Evolutionary conservation across 2,888 invertebrate genomes (phyloP).

Genomic region (Oscheius sp.): DNA sequence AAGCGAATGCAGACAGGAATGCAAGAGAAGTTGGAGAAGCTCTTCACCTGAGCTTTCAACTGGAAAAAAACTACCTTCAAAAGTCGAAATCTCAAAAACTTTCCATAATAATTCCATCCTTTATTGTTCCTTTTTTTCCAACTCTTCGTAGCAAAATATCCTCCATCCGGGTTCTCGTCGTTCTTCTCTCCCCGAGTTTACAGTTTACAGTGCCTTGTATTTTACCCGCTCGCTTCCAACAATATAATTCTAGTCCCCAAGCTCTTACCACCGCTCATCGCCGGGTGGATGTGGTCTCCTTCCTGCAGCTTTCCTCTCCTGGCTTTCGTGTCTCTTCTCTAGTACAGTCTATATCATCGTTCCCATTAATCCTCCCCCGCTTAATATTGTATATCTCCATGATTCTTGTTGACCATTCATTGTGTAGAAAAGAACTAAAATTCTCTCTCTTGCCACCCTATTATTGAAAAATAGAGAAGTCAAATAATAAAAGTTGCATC

Average conservation of each 20-base stretch:
- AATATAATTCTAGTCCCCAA: slow-evolving; percentile 20
- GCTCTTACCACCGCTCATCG: background rate
- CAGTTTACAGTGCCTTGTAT: slow-evolving; percentile 1
- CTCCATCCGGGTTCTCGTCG: slow-evolving; percentile 11
- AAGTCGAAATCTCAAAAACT: too few relatives aligned
- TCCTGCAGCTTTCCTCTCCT: slow-evolving; percentile 14
- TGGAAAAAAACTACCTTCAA: too few relatives aligned
- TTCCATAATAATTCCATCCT: background rate
- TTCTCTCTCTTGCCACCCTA: background rate
- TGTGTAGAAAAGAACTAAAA: too few relatives aligned
- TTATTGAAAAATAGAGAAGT: background rate
- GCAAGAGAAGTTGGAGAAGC: slow-evolving; percentile 36
- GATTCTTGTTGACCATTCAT: background rate
- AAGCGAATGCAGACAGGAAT: slow-evolving; percentile 79
- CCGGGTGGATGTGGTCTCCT: slow-evolving; percentile 14
- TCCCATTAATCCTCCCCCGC: background rate
- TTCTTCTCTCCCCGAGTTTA: background rate
- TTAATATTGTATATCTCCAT: too few relatives aligned
- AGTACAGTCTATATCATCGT: background rate
- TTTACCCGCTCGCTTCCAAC: background rate
- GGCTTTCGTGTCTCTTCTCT: slow-evolving; percentile 6
- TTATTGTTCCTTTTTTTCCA: background rate
- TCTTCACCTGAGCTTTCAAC: slow-evolving; percentile 23
- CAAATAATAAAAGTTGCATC: background rate
- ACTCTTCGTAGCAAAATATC: slow-evolving; percentile 20